Percentiles rank a stretch among this genome's conserved stretches.
phyloP scores from a whole-genome alignment of 2,113 vertebrate genomes.

The Actinemys pallida region DNA sequence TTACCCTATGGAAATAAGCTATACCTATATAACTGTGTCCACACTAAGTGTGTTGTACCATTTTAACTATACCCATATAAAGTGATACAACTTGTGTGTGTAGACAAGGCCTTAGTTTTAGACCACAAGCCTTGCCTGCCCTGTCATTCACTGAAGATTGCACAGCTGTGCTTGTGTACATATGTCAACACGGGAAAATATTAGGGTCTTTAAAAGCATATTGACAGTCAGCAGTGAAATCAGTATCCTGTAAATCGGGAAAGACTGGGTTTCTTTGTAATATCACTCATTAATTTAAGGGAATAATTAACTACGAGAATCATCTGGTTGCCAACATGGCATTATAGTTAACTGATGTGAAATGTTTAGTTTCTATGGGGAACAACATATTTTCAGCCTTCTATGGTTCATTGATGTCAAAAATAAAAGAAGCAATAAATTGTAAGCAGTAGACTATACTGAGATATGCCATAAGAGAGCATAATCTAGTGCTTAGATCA shows the following conservation, averaged over 20 bases:
- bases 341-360: neutral
- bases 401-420: neutral
- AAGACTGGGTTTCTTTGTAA: neutral
- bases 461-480: neutral
- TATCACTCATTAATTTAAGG: neutral
- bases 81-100: neutral
- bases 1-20: neutral
- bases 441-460: neutral
- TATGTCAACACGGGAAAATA: neutral
- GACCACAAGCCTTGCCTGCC: neutral
- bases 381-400: neutral
- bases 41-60: neutral
- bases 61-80: neutral
- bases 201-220: neutral
- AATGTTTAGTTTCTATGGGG: neutral
- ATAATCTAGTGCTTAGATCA: neutral
- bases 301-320: neutral
- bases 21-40: neutral
- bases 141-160: neutral
- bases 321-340: neutral
- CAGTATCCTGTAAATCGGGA: fast-evolving
- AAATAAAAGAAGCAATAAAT: neutral
- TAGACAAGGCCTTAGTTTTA: neutral
- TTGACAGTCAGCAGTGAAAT: neutral
- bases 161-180: neutral